Base-by-base conservation (phyloP, 1,140 invertebrate genomes). In the Hypothenemus hampei region DNA sequence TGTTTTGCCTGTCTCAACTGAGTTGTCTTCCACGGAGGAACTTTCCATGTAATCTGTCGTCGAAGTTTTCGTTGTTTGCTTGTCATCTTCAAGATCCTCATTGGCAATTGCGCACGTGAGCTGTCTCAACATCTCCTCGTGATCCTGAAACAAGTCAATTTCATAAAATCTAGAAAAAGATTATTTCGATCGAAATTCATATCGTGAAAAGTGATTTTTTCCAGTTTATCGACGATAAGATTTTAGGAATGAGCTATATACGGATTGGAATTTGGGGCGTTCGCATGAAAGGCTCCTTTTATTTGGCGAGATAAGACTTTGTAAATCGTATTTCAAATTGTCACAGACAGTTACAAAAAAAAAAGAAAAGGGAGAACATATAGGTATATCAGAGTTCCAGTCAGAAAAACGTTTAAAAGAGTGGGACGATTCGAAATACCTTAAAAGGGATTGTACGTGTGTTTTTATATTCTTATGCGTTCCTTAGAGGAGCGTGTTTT, bases 121-220 rank as follows among this genome's bases (percentile, higher is more conserved):
- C 57, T 72, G 67, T 45, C 66, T 67, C 39, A 75, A 65, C 49
- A 76, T 69, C 43, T 74, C 72, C 50, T 75, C 72, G 7, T 67
- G 69, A 58, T 75, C 68, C 74, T 76, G 45, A 19, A 65, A 67
- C 8, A 26, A 23, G 16, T 2, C 1, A 31, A 1, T 31, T 31
- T 11, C 26, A 11, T 31, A 3, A 31, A 1, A 31, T 11, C 26
- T 31, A 31, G 13, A 8, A 11, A 31, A 31, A 1, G 1, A 11
- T 31, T 31, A 31, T 31, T 31, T 31, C 26, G 8, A 31, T 31
- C 26, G 26, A 31, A 31, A 31, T 31, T 31, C 10, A 31, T 11
- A 31, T 13, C 13, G 26, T 13, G 13, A 11, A 31, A 31, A 31
- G 8, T 31, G 26, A 31, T 31, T 31, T 31, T 31, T 31, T 31